Conservation (phyloP, 2,888 invertebrate species). For the Carcina quercana region DNA sequence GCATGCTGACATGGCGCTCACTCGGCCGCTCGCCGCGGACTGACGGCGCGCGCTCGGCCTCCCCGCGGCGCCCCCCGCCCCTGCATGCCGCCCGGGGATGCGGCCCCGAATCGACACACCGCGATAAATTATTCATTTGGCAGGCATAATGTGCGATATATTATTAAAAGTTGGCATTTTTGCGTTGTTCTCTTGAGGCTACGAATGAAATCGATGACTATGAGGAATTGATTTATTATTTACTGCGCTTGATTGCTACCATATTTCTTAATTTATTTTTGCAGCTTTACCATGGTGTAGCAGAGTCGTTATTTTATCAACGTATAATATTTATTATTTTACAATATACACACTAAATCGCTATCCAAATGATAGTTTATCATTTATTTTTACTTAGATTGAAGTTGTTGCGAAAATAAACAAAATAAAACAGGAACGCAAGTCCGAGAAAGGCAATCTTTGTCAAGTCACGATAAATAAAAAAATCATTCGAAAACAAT, state of each 20-base stretch:
- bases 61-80: constrained; percentile 24
- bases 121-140: constrained; percentile 71
- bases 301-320: too few relatives aligned
- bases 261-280: too few relatives aligned
- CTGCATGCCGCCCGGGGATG: constrained; percentile 49
- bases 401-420: too few relatives aligned
- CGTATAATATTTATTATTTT: too few relatives aligned
- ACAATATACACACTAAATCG: too few relatives aligned
- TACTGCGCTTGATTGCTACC: constrained; percentile 16
- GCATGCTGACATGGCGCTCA: constrained; percentile 69
- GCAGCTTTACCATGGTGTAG: too few relatives aligned
- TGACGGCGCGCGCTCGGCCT: constrained; percentile 43
- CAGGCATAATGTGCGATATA: constrained; percentile 71
- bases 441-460: too few relatives aligned
- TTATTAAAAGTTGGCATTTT: constrained; percentile 73
- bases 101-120: constrained; percentile 64
- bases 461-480: too few relatives aligned
- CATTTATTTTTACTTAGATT: too few relatives aligned
- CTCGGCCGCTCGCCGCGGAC: constrained; percentile 71
- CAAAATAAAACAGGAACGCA: too few relatives aligned
- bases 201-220: constrained; percentile 44
- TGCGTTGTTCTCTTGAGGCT: constrained; percentile 45
- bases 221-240: constrained; percentile 29
- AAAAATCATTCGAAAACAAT: too few relatives aligned
- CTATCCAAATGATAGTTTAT: too few relatives aligned